phyloP scores from a whole-genome alignment of 2,113 vertebrate species.

The Stomatorhinus ivindoensis region DNA sequence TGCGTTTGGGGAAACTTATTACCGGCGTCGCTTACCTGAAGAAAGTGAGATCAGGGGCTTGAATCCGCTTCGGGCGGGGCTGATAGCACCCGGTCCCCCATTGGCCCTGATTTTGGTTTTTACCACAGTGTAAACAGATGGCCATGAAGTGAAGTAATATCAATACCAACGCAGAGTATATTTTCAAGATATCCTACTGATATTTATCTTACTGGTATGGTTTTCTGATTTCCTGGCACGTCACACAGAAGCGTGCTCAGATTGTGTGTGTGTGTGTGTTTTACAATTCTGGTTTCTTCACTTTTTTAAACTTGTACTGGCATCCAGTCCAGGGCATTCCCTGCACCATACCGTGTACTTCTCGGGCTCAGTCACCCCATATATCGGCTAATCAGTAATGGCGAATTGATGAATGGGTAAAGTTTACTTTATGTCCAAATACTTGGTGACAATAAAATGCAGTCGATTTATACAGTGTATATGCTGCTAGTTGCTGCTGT shows the following conservation, averaged over 20 bases:
- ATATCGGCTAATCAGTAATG: neutral
- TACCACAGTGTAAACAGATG: neutral
- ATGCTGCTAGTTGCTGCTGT: neutral
- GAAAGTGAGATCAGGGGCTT: neutral
- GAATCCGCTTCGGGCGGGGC: neutral
- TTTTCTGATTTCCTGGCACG: too few species aligned
- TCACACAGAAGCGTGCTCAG: too few species aligned
- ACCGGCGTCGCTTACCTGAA: neutral
- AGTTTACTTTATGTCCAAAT: neutral
- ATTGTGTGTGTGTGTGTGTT: too few species aligned
- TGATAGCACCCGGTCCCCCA: neutral
- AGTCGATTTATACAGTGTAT: neutral
- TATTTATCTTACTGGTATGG: neutral
- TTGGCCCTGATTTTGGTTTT: neutral
- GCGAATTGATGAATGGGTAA: neutral
- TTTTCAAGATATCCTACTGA: neutral
- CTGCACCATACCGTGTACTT: neutral
- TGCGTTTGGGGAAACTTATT: neutral
- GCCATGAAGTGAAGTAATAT: neutral
- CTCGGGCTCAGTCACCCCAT: neutral
- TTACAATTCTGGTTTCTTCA: neutral
- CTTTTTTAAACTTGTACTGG: neutral
- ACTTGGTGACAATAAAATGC: neutral
- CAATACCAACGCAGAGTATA: neutral
- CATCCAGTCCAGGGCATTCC: neutral